Conservation (phyloP, 2,113 vertebrate genomes). For the Grus americana region DNA sequence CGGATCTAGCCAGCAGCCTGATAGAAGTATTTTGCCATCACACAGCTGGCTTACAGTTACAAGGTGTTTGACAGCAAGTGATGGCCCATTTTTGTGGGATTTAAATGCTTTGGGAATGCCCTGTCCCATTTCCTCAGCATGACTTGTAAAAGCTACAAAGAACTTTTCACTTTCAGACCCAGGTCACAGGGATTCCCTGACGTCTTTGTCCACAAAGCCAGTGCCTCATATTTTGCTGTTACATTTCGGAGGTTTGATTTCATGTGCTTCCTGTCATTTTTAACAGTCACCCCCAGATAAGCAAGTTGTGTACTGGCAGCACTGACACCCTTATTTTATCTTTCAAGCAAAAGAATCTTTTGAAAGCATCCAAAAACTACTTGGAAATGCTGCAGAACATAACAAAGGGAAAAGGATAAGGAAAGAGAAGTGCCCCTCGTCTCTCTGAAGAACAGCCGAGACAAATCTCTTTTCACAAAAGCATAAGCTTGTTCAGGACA, state of each 20-base stretch:
- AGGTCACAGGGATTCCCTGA: neutral
- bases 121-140: neutral
- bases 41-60: neutral
- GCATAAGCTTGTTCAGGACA: neutral
- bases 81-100: too few species aligned
- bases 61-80: neutral
- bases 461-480: neutral
- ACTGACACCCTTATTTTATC: neutral
- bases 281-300: neutral
- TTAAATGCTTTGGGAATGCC: neutral
- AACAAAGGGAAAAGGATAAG: neutral
- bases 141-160: neutral
- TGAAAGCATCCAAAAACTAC: neutral
- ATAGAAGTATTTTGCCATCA: neutral
- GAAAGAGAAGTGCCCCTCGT: neutral
- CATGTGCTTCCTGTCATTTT: neutral
- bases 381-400: neutral
- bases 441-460: rapidly evolving
- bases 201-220: neutral
- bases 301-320: neutral
- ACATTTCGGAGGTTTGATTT: neutral
- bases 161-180: neutral
- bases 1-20: neutral
- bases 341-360: neutral
- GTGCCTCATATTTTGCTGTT: rapidly evolving